Evolutionary conservation across 2,888 invertebrate genomes (phyloP).

Genomic region (Eurytoma adleriae): DNA sequence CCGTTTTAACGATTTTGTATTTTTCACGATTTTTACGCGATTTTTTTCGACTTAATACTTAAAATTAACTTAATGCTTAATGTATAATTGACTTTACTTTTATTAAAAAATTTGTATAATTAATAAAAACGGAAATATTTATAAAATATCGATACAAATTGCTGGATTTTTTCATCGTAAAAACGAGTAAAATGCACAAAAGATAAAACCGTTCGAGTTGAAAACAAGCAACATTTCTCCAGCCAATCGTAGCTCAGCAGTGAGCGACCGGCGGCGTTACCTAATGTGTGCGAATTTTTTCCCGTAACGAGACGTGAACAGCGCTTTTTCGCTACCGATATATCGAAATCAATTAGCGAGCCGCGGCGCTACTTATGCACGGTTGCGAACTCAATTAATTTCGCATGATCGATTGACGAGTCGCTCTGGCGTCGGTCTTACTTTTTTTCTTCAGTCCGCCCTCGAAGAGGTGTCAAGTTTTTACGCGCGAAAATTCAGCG

Average conservation of each 20-base stretch:
- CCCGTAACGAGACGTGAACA: background rate
- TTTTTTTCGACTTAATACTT: too few relatives aligned
- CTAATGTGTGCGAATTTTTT: background rate
- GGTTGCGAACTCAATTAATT: conserved; percentile 39
- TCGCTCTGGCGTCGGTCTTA: background rate
- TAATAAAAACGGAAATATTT: too few relatives aligned
- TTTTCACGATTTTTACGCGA: too few relatives aligned
- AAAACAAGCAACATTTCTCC: too few relatives aligned
- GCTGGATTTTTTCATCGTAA: too few relatives aligned
- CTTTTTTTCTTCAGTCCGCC: background rate
- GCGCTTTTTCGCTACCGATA: background rate
- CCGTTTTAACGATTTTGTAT: too few relatives aligned
- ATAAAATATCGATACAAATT: too few relatives aligned
- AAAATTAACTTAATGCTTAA: too few relatives aligned
- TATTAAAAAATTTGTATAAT: too few relatives aligned
- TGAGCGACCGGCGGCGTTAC: conserved; percentile 4
- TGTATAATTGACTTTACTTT: too few relatives aligned
- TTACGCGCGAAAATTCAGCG: conserved; percentile 2
- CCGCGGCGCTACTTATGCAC: background rate
- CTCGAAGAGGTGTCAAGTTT: background rate
- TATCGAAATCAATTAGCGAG: conserved; percentile 44
- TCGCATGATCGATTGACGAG: conserved; percentile 31
- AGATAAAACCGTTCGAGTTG: too few relatives aligned
- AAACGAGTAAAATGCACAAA: too few relatives aligned
- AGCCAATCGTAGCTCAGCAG: background rate